Evolutionary conservation across 2,797 vertebrate genomes (phyloP).

Genomic region (Scomberomorus guttatus): DNA sequence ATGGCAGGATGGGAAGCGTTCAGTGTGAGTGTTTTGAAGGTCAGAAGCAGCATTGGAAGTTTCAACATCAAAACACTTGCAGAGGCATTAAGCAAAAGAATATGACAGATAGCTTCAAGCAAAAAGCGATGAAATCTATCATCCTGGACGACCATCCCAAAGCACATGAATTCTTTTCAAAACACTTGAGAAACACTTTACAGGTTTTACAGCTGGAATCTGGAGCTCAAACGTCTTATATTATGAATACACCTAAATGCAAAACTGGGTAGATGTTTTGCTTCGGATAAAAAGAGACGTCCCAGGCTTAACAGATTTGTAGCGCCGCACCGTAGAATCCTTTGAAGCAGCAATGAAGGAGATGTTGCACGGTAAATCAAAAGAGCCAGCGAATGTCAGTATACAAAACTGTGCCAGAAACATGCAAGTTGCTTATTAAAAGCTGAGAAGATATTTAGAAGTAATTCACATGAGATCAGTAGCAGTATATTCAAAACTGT

Average conservation of each 20-base stretch:
- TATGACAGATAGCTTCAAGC: neutral
- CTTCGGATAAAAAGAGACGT: neutral
- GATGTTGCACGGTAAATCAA: neutral
- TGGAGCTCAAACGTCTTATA: neutral
- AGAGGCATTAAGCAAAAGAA: constrained; percentile 6
- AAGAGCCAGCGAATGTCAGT: neutral
- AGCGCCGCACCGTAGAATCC: neutral
- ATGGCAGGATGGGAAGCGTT: neutral
- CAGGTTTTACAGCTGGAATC: neutral
- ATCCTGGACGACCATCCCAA: neutral
- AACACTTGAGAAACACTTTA: too few species aligned
- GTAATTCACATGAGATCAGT: neutral
- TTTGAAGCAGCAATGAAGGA: neutral
- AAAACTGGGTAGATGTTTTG: neutral
- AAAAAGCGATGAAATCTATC: neutral
- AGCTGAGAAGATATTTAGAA: neutral
- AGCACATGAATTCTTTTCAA: too few species aligned
- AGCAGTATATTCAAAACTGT: neutral
- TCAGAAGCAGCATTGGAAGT: too few species aligned
- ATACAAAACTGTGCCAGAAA: neutral
- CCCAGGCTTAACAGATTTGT: neutral
- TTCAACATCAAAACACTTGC: neutral
- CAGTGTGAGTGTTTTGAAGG: neutral
- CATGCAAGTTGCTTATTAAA: neutral
- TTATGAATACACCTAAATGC: neutral